Evolutionary conservation across 1,140 invertebrate genomes (phyloP), one percentile per base, ranked within the genome.

Genomic region (Carcinoscorpius rotundicauda): DNA sequence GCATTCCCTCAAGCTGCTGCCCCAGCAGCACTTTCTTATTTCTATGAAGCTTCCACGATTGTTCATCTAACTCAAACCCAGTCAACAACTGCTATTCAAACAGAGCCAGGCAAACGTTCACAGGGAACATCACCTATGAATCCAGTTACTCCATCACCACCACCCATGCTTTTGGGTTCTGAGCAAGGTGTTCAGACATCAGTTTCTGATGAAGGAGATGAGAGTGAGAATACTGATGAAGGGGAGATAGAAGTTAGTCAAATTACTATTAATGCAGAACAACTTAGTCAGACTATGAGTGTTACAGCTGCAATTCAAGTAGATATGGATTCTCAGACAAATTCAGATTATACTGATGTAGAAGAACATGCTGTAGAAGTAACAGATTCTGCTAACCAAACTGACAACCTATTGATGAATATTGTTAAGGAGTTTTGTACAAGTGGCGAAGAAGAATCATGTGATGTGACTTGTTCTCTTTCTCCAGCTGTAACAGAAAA

Each of bases 101-200:
- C 70, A 11, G 72, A 73, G 10, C 68, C 66, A 58, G 72, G 72
- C 3, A 65, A 65, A 53, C 50, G 71, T 62, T 73, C 72, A 10
- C 70, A 74, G 67, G 73, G 71, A 5, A 74, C 73, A 6, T 74
- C 73, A 10, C 73, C 73, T 49, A 68, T 73, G 8, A 70, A 70
- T 64, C 68, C 69, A 56, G 72, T 66, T 1, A 72, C 71, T 4
- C 72, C 72, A 8, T 69, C 72, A 49, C 70, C 69, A 4, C 66
- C 53, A 3, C 66, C 64, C 10, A 50, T 29, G 64, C 64, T 29
- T 29, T 29, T 29, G 29, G 29, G 29, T 29, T 57, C 49, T 64
- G 59, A 49, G 29, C 29, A 29, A 29, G 29, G 29, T 29, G 29
- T 29, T 29, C 29, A 29, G 29, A 29, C 29, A 29, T 29, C 29